phyloP scores from a whole-genome alignment of 2,113 vertebrate genomes.

The Argyrosomus japonicus region DNA sequence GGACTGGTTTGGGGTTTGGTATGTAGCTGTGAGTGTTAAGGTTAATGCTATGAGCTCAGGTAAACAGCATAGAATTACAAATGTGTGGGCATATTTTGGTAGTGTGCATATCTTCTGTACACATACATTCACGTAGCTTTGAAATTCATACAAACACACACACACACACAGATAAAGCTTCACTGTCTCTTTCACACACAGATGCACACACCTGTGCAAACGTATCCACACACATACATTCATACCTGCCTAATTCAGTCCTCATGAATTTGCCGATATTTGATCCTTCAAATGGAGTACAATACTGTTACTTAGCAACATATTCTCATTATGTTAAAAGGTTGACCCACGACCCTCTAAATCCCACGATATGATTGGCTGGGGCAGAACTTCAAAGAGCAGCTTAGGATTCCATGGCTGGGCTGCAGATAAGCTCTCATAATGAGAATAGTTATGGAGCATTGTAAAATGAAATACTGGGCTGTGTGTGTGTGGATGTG shows the following conservation, averaged over 20 bases:
- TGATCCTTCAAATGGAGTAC: slow-evolving; percentile 63
- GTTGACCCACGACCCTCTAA: slow-evolving; percentile 67
- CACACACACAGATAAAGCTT: slow-evolving; percentile 16
- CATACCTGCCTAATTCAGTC: slow-evolving; percentile 51
- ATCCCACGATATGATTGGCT: slow-evolving; percentile 62
- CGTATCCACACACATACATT: slow-evolving; percentile 7
- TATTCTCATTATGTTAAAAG: slow-evolving; percentile 75
- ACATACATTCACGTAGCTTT: slow-evolving; percentile 2
- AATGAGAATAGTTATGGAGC: slow-evolving; percentile 75
- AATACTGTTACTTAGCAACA: slow-evolving; percentile 75
- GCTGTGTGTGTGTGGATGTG: slow-evolving; percentile 14
- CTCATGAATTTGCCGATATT: slow-evolving; percentile 52
- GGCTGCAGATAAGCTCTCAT: slow-evolving; percentile 74
- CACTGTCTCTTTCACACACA: slow-evolving; percentile 21
- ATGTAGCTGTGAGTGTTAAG: neutral
- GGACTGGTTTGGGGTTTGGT: no score
- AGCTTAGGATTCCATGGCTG: slow-evolving; percentile 74
- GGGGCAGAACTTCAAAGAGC: slow-evolving; percentile 74
- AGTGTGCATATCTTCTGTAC: neutral
- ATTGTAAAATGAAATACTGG: slow-evolving; percentile 66
- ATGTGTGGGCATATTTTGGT: slow-evolving; percentile 13
- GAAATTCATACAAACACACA: slow-evolving; percentile 41
- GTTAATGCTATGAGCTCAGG: neutral
- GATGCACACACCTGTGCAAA: slow-evolving; percentile 33
- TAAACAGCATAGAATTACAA: slow-evolving; percentile 5